A percentile compares a stretch with the other conserved stretches of the same genome.
These are phyloP conservation scores for Ypsolopha sequella DNA, from an alignment of 2,888 invertebrate species.

Conservation along the genomic window DNA sequence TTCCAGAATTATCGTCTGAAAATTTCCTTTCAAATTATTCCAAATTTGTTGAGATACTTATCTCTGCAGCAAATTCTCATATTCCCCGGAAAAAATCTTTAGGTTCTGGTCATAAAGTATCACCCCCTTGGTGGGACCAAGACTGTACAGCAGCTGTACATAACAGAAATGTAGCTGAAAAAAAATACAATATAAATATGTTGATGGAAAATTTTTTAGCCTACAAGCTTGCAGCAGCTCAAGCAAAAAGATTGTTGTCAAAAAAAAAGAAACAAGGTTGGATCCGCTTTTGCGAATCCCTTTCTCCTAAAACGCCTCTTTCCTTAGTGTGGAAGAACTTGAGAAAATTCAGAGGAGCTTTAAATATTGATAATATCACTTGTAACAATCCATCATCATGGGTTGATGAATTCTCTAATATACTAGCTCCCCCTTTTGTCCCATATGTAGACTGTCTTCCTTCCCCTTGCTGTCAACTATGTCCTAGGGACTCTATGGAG, in stretches of 20 bases:
- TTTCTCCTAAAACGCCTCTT: conserved; percentile 6
- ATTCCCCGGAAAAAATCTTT: conserved; percentile 4
- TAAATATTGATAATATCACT: background rate
- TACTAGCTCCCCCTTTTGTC: conserved; percentile 1
- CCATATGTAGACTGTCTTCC: background rate
- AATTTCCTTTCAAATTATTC: too few species aligned
- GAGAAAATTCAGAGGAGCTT: background rate
- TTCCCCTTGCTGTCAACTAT: background rate
- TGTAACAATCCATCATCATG: background rate
- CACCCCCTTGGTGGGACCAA: conserved; percentile 8
- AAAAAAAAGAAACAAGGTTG: conserved; percentile 9
- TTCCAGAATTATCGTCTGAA: too few species aligned
- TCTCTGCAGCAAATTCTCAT: background rate
- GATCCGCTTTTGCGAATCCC: conserved; percentile 7
- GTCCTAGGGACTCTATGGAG: background rate
- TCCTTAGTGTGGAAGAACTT: background rate
- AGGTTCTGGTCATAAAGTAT: background rate
- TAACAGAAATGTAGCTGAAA: conserved; percentile 2
- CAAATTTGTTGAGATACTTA: too few species aligned
- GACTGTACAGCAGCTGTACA: conserved; percentile 6
- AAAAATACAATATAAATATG: background rate
- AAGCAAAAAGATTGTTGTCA: conserved; percentile 2
- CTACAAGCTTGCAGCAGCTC: conserved; percentile 4
- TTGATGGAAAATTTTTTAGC: conserved; percentile 3
- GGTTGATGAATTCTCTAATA: background rate